These are phyloP conservation scores for Ladona fulva DNA, from an alignment of 1,140 invertebrate species.

Conservation along the genomic window DNA sequence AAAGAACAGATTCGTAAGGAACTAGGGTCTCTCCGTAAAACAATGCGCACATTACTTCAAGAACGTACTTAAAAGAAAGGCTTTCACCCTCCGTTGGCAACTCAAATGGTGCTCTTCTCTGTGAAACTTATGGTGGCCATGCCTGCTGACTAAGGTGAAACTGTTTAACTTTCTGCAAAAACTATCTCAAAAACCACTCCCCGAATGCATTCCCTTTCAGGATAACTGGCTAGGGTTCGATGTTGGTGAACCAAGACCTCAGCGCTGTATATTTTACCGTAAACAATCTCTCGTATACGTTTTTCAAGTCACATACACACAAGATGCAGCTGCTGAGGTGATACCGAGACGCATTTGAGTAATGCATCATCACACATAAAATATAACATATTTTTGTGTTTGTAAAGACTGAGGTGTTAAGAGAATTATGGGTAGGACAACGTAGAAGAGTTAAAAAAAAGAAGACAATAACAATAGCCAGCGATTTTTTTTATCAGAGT, in stretches of 20 bases:
- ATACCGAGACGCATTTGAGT: too few relatives aligned
- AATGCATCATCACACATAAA: neutral
- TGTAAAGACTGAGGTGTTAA: neutral
- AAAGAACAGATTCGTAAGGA: too few relatives aligned
- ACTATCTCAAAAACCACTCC: too few relatives aligned
- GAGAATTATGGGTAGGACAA: neutral
- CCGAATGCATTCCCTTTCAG: too few relatives aligned
- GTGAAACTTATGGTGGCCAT: too few relatives aligned
- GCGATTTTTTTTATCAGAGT: neutral
- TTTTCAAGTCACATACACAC: neutral
- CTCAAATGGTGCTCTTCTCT: neutral
- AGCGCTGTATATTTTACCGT: too few relatives aligned
- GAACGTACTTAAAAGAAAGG: neutral
- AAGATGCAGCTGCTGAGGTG: neutral
- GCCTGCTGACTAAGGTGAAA: too few relatives aligned
- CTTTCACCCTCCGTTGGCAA: conserved; percentile 7
- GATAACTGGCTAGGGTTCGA: too few relatives aligned
- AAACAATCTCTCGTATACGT: neutral
- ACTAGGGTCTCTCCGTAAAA: neutral
- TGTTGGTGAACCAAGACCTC: too few relatives aligned
- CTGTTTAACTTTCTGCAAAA: too few relatives aligned
- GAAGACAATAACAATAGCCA: neutral
- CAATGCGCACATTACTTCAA: neutral
- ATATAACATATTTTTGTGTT: neutral
- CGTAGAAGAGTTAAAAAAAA: neutral